phyloP scores from a whole-genome alignment of 2,797 vertebrate species.

The Glyptemys insculpta region DNA sequence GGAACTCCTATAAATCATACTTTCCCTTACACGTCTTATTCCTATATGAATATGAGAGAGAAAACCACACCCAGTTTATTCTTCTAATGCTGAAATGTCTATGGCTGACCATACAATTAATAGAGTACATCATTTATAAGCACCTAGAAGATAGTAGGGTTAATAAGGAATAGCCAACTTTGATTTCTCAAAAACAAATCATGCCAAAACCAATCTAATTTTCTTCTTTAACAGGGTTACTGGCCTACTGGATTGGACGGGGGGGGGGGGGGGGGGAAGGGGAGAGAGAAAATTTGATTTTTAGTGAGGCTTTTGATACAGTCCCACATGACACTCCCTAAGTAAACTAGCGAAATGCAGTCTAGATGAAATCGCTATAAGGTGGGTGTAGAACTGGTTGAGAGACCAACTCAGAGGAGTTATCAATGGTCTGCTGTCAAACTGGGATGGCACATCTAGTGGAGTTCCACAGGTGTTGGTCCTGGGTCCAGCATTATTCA shows the following conservation, averaged over 20 bases:
- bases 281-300: neutral
- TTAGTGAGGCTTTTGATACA: neutral
- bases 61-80: neutral
- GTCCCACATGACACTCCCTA: neutral
- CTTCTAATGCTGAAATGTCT: neutral
- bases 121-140: neutral
- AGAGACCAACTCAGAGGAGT: neutral
- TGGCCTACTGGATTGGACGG: neutral
- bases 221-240: neutral
- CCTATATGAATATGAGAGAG: neutral
- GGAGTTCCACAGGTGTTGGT: neutral
- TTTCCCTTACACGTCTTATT: neutral
- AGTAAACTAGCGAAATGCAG: neutral
- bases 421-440: neutral
- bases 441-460: neutral
- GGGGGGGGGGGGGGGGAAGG: too few species aligned
- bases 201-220: neutral
- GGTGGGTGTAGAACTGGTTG: neutral
- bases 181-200: neutral
- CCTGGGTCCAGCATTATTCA: neutral
- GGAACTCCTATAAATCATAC: neutral
- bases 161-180: neutral
- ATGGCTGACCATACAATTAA: neutral
- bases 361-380: neutral
- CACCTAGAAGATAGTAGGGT: neutral